Evolutionary conservation across 2,797 vertebrate genomes (phyloP).

Genomic region (Taeniopygia guttata): DNA sequence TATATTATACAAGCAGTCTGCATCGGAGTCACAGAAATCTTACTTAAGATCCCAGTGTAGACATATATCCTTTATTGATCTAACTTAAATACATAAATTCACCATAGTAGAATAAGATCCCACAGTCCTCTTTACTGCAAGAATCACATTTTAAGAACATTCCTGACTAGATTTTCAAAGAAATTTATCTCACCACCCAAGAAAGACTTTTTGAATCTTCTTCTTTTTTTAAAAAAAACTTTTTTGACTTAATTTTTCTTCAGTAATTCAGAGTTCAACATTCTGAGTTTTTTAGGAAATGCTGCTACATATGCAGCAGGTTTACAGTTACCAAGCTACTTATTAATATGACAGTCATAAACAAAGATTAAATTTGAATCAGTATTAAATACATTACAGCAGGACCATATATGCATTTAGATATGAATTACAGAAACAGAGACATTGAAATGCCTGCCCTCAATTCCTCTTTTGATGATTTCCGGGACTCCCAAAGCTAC

Average conservation of each 20-base stretch:
- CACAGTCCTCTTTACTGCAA: neutral
- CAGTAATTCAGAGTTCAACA: neutral
- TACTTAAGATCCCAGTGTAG: neutral
- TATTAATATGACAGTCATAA: neutral
- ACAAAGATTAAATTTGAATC: neutral
- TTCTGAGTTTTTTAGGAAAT: neutral
- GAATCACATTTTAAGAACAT: neutral
- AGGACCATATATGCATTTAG: neutral
- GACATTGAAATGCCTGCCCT: neutral
- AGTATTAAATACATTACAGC: neutral
- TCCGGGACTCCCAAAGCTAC: neutral
- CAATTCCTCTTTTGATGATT: neutral
- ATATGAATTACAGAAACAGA: neutral
- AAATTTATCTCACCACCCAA: neutral
- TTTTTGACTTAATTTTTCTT: neutral
- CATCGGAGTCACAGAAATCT: neutral
- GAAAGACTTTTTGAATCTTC: fast-evolving
- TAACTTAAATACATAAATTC: neutral
- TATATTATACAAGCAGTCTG: neutral
- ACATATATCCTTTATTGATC: neutral
- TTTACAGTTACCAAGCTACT: neutral
- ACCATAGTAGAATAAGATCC: neutral
- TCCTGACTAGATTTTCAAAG: neutral
- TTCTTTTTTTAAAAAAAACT: neutral
- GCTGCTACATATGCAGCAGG: neutral